phyloP scores from a whole-genome alignment of 2,113 vertebrate genomes.

The Gopherus evgoodei region DNA sequence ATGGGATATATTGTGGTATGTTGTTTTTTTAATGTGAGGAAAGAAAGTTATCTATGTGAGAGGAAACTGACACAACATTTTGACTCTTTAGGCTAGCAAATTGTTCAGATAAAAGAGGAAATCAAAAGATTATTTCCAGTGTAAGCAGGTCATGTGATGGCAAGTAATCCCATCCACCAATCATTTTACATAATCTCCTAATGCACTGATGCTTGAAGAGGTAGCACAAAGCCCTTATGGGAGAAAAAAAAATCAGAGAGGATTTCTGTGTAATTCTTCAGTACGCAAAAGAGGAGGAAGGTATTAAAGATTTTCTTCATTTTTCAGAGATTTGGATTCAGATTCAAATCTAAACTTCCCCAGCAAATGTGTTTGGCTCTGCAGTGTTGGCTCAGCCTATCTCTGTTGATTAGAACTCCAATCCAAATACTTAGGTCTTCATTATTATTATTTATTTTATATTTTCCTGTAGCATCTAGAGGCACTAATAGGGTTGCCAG shows the following conservation, averaged over 20 bases:
- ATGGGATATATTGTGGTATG: neutral
- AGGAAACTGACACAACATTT: neutral
- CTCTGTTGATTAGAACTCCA: neutral
- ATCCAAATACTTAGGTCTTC: neutral
- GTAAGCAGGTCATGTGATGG: conserved; percentile 21
- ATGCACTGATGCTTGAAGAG: conserved; percentile 1
- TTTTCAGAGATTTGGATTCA: neutral
- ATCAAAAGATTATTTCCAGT: conserved; percentile 49
- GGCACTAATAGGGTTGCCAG: neutral
- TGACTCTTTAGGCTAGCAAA: conserved; percentile 22
- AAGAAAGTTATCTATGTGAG: neutral
- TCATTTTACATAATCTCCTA: conserved; percentile 29
- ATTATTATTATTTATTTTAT: neutral
- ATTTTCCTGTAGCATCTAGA: neutral
- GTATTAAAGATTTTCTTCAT: neutral
- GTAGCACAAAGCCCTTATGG: neutral
- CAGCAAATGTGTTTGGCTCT: neutral
- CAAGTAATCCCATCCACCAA: conserved; percentile 12
- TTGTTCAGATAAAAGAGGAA: conserved; percentile 12
- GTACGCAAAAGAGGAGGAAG: neutral
- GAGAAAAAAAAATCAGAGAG: neutral
- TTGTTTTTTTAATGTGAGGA: conserved; percentile 18
- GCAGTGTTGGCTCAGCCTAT: neutral
- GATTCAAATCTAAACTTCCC: neutral
- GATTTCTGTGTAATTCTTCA: neutral